Evolutionary conservation across 2,888 invertebrate species (phyloP).

Genomic region (Proisotoma minuta): DNA sequence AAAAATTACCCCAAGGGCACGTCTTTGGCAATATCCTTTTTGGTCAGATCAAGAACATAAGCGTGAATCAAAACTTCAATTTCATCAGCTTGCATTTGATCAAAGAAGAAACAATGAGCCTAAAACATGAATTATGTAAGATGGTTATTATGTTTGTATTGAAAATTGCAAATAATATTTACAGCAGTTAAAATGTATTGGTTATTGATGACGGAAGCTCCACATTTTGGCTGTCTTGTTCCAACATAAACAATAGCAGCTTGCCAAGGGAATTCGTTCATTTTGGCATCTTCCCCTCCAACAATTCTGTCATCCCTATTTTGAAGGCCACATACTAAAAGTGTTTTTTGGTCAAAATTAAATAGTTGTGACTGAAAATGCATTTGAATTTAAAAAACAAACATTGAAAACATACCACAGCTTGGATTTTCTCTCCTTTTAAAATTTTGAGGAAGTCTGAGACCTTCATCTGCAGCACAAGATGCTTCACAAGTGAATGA

Average conservation of each 20-base stretch:
- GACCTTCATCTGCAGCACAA: not conserved
- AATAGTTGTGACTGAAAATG: not conserved
- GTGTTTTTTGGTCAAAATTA: too few relatives aligned
- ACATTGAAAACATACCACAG: not conserved
- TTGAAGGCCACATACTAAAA: conserved; percentile 36
- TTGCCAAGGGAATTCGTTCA: conserved; percentile 43
- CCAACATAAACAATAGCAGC: conserved; percentile 33
- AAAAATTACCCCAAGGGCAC: conserved; percentile 12
- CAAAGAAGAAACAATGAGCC: conserved; percentile 42
- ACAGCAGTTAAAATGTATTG: conserved; percentile 16
- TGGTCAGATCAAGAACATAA: conserved; percentile 28
- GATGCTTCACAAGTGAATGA: not conserved
- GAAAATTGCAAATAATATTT: not conserved
- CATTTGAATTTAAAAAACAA: not conserved
- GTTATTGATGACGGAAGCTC: conserved; percentile 16
- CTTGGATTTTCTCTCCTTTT: not conserved
- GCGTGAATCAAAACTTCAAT: conserved; percentile 37
- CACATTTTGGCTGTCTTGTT: conserved; percentile 26
- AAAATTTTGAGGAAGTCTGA: not conserved
- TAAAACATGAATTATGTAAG: not conserved
- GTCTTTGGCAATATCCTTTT: conserved; percentile 19
- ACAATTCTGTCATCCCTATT: conserved; percentile 39
- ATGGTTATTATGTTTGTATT: not conserved
- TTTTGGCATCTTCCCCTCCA: conserved; percentile 35
- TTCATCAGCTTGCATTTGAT: conserved; percentile 9